Percentiles rank a stretch among this genome's conserved stretches.
Evolutionary conservation across 2,797 vertebrate species (phyloP).

Genomic region (Calcarius lapponicus): DNA sequence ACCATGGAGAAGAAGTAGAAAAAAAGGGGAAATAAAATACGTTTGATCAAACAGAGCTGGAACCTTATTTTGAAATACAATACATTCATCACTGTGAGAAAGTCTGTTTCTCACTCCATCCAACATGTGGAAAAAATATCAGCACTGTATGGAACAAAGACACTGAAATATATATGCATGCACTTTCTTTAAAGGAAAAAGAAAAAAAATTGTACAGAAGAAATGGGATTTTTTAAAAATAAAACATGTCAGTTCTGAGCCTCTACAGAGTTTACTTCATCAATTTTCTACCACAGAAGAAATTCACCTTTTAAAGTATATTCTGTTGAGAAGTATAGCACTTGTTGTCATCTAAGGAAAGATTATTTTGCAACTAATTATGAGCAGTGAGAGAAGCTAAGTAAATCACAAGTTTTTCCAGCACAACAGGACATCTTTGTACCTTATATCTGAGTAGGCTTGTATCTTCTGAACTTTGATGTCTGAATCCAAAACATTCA

Average conservation of each 20-base stretch:
- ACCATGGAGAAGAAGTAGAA: not conserved
- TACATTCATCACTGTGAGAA: not conserved
- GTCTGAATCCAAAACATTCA: constrained; percentile 85
- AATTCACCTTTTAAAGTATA: not conserved
- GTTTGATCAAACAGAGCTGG: not conserved
- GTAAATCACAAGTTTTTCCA: not conserved
- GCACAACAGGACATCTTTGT: not conserved
- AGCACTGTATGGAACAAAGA: not conserved
- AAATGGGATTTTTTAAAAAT: rapidly evolving
- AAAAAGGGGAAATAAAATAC: not conserved
- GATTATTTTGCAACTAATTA: not conserved
- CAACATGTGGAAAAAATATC: not conserved
- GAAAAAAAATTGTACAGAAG: not conserved
- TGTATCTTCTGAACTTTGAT: constrained; percentile 85
- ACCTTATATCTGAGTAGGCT: constrained; percentile 89
- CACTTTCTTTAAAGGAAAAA: not conserved
- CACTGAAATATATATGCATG: not conserved
- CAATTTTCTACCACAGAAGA: not conserved
- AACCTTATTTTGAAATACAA: not conserved
- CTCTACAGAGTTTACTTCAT: not conserved
- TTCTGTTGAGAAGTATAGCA: not conserved
- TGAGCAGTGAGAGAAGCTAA: not conserved
- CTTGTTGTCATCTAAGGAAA: not conserved
- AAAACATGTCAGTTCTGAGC: not conserved
- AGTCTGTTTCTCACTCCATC: not conserved